phyloP scores from a whole-genome alignment of 2,797 vertebrate species.

The Oophaga sylvatica region DNA sequence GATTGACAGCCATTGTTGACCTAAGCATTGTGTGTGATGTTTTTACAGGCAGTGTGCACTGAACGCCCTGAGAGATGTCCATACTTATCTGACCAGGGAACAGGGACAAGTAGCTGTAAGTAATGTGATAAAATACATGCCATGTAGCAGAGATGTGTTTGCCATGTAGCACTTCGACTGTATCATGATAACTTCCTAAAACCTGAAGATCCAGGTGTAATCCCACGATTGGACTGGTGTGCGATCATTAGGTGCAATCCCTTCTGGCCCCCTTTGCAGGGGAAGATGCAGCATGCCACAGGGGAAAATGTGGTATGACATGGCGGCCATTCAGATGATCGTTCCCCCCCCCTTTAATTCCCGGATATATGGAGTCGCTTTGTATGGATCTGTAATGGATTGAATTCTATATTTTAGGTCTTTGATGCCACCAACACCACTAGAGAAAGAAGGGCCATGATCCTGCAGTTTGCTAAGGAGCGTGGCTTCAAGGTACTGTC shows the following conservation, averaged over 20 bases:
- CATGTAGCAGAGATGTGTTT: not conserved
- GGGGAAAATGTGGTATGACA: no score
- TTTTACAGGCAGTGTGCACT: constrained; percentile 82
- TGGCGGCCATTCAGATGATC: no score
- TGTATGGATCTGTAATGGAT: not conserved
- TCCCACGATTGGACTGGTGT: not conserved
- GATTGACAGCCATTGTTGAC: not conserved
- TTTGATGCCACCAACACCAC: constrained; percentile 94
- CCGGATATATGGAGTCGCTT: no score
- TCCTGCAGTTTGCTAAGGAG: constrained; percentile 84
- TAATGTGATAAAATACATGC: not conserved
- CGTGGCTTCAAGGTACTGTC: constrained; percentile 87
- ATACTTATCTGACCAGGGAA: constrained; percentile 78
- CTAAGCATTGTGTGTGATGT: not conserved
- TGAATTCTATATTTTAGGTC: constrained; percentile 69
- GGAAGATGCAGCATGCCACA: no score
- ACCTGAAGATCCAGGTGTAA: not conserved
- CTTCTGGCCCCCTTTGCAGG: no score
- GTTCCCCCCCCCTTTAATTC: no score
- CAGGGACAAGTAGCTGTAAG: constrained; percentile 87
- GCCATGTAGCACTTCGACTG: not conserved
- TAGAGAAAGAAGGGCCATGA: constrained; percentile 80
- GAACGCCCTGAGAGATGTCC: constrained; percentile 83
- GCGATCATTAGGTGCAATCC: no score
- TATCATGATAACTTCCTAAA: not conserved